Evolutionary conservation across 2,888 invertebrate genomes (phyloP).

Genomic region (Erebia ligea): DNA sequence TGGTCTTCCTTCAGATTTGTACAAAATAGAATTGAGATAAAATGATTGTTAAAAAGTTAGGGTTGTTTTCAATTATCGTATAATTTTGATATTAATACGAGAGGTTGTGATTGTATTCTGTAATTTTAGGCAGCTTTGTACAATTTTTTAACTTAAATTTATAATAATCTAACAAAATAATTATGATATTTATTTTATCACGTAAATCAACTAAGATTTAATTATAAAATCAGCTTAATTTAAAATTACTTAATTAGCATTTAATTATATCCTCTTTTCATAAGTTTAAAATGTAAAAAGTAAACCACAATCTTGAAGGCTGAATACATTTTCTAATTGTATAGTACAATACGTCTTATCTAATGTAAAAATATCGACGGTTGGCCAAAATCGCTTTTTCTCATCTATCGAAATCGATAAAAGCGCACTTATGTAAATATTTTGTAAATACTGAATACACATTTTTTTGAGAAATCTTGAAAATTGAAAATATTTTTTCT

Average conservation of each 20-base stretch:
- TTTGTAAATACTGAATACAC: slow-evolving; percentile 73
- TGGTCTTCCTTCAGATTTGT: slow-evolving; percentile 62
- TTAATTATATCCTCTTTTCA: slow-evolving; percentile 18
- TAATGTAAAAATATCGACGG: slow-evolving; percentile 48
- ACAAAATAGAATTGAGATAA: slow-evolving; percentile 27
- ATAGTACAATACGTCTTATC: slow-evolving; percentile 41
- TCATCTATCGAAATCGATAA: slow-evolving; percentile 55
- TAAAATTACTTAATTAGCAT: background rate
- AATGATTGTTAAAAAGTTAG: slow-evolving; percentile 1
- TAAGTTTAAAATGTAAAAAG: slow-evolving; percentile 49
- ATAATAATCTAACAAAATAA: background rate
- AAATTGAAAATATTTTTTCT: slow-evolving; percentile 59
- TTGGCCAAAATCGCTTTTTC: slow-evolving; percentile 74
- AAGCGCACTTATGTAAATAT: slow-evolving; percentile 75
- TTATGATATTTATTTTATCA: background rate
- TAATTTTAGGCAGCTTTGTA: slow-evolving; percentile 24
- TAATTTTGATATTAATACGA: slow-evolving; percentile 47
- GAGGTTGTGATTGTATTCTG: slow-evolving; percentile 35
- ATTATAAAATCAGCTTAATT: slow-evolving; percentile 3
- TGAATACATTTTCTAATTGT: slow-evolving; percentile 51
- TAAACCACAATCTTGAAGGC: slow-evolving; percentile 50
- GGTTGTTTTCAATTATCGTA: slow-evolving; percentile 47
- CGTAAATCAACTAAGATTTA: background rate
- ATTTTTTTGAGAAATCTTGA: slow-evolving; percentile 64
- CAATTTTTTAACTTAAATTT: background rate